These are phyloP conservation scores for Drosophila carrolli DNA, from an alignment of 1,140 invertebrate genomes.

Conservation along the genomic window DNA sequence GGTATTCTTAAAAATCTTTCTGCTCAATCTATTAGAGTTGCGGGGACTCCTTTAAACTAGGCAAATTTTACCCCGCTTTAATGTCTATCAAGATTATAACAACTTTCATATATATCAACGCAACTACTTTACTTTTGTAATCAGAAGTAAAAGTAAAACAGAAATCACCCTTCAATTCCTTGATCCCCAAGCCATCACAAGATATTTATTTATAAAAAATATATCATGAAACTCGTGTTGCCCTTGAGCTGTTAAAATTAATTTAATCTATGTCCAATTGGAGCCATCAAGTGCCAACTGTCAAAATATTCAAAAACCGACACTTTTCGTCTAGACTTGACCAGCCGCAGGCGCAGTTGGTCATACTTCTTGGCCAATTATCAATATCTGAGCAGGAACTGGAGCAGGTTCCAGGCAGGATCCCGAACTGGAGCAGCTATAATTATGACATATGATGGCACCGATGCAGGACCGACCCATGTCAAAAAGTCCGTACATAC, in stretches of 20 bases:
- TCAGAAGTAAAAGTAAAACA: background rate
- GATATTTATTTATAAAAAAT: background rate
- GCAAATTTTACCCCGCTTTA: no score
- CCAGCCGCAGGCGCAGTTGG: slow-evolving; percentile 53
- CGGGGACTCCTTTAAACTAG: no score
- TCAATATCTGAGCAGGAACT: slow-evolving; percentile 39
- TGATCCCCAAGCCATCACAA: background rate
- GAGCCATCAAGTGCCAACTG: slow-evolving; percentile 64
- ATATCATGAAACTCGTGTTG: background rate
- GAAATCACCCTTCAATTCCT: background rate
- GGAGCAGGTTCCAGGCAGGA: slow-evolving; percentile 21
- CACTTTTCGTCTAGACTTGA: slow-evolving; percentile 71
- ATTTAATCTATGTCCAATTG: slow-evolving; percentile 32
- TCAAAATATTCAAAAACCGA: slow-evolving; percentile 66
- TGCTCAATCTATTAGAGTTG: no score
- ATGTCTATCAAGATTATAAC: no score
- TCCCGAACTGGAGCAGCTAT: slow-evolving; percentile 54
- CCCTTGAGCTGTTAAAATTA: slow-evolving; percentile 1
- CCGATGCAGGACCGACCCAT: slow-evolving; percentile 50
- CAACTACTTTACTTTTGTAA: background rate
- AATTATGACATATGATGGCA: slow-evolving; percentile 77
- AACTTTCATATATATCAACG: no score
- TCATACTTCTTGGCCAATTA: slow-evolving; percentile 65
- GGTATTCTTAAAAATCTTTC: no score
- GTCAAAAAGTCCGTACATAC: slow-evolving; percentile 56